Evolutionary conservation across 2,888 invertebrate species (phyloP).

Genomic region (Harpalus rubripes): DNA sequence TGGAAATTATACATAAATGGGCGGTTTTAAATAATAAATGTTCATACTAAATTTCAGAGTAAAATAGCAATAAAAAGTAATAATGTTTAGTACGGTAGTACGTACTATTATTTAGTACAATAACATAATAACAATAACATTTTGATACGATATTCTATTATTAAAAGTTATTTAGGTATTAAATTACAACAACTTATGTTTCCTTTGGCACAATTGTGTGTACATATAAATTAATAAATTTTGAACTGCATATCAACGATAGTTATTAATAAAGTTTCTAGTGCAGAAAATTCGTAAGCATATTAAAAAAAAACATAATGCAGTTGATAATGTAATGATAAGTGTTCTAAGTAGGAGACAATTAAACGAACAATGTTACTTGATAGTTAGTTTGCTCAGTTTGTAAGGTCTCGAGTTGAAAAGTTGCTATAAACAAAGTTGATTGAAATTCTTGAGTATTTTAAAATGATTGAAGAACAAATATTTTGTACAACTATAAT

Average conservation of each 20-base stretch:
- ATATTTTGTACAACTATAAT: too few species aligned
- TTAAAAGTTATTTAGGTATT: background rate
- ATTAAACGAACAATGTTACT: background rate
- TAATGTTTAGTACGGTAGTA: background rate
- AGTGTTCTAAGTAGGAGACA: background rate
- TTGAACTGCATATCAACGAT: background rate
- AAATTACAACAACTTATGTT: background rate
- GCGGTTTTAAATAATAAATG: background rate
- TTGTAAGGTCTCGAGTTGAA: background rate
- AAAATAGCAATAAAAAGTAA: background rate
- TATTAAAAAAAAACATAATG: background rate
- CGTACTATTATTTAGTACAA: background rate
- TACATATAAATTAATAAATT: background rate
- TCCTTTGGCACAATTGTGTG: background rate
- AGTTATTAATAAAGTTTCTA: conserved; percentile 1
- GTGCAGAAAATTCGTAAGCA: background rate
- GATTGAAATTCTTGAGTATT: too few species aligned
- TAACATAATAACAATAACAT: background rate
- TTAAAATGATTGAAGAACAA: too few species aligned
- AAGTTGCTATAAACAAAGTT: background rate
- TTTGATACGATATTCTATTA: background rate
- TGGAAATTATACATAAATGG: background rate
- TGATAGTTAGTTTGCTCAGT: background rate
- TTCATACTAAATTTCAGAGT: background rate
- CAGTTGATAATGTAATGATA: background rate